Evolutionary conservation across 2,888 invertebrate genomes (phyloP).

Genomic region (Achlya flavicornis): DNA sequence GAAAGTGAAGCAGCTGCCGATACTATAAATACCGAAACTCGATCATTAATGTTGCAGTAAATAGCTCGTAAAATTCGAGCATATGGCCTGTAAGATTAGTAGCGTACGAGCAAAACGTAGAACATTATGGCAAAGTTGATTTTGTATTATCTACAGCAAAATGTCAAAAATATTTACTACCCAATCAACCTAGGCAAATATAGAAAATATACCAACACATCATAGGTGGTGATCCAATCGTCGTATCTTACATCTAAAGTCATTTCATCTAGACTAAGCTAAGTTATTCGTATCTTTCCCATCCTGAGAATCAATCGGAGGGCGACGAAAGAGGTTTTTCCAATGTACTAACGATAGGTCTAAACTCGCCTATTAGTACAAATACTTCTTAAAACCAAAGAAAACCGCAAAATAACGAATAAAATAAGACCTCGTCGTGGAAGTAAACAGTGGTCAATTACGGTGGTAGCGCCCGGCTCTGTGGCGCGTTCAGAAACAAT

Average conservation of each 20-base stretch:
- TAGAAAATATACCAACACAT: no score
- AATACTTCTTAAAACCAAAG: conserved; percentile 44
- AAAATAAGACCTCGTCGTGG: conserved; percentile 74
- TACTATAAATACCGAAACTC: conserved; percentile 53
- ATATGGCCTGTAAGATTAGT: conserved; percentile 42
- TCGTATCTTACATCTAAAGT: neutral
- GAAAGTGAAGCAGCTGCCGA: conserved; percentile 49
- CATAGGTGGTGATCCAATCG: neutral
- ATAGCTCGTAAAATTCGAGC: conserved; percentile 56
- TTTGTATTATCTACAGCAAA: conserved; percentile 17
- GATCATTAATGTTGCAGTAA: conserved; percentile 52
- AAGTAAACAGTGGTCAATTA: conserved; percentile 84
- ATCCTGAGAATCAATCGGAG: neutral
- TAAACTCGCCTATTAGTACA: conserved; percentile 39
- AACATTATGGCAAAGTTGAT: neutral
- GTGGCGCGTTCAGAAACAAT: conserved; percentile 80
- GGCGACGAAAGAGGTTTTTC: neutral
- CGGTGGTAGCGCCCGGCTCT: conserved; percentile 72
- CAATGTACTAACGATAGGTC: neutral
- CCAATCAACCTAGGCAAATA: no score
- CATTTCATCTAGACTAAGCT: neutral
- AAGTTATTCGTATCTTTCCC: neutral
- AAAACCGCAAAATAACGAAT: conserved; percentile 67
- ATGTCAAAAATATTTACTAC: no score
- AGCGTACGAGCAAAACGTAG: conserved; percentile 35